phyloP scores from a whole-genome alignment of 1,140 invertebrate species.

The Dendrolimus punctatus region DNA sequence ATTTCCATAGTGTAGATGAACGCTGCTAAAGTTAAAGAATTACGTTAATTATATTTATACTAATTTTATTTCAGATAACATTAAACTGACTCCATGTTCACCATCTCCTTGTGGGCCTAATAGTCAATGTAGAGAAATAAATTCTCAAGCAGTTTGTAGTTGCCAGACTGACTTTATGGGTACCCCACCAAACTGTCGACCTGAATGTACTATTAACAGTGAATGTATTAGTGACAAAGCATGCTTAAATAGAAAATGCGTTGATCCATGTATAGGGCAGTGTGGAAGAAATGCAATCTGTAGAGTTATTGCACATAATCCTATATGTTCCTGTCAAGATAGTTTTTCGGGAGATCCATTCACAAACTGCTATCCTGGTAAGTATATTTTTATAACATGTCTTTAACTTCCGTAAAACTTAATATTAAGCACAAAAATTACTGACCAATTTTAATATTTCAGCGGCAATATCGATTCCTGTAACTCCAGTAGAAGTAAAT shows the following conservation, averaged over 20 bases:
- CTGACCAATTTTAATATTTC: slow-evolving; percentile 12
- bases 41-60: not conserved
- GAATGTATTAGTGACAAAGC: slow-evolving; percentile 83
- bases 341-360: slow-evolving; percentile 77
- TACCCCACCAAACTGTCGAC: slow-evolving; percentile 81
- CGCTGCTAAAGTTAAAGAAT: too few relatives aligned
- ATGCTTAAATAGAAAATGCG: slow-evolving; percentile 83
- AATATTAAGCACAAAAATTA: not conserved
- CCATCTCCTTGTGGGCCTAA: slow-evolving; percentile 85
- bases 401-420: not conserved
- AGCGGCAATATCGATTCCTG: slow-evolving; percentile 30
- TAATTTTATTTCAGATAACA: slow-evolving; percentile 38
- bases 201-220: slow-evolving; percentile 81
- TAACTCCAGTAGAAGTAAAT: slow-evolving; percentile 59
- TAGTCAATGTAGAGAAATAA: slow-evolving; percentile 79
- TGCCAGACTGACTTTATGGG: slow-evolving; percentile 79
- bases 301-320: slow-evolving; percentile 81
- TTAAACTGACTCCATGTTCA: slow-evolving; percentile 72
- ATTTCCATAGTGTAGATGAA: too few relatives aligned
- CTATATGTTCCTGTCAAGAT: slow-evolving; percentile 80
- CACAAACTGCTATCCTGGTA: slow-evolving; percentile 47
- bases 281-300: slow-evolving; percentile 85
- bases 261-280: slow-evolving; percentile 81
- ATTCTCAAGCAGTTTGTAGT: slow-evolving; percentile 77
- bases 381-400: slow-evolving; percentile 10